Evolutionary conservation across 2,113 vertebrate species (phyloP), one percentile per base, ranked within the genome.

Genomic region (Mixornis gularis): DNA sequence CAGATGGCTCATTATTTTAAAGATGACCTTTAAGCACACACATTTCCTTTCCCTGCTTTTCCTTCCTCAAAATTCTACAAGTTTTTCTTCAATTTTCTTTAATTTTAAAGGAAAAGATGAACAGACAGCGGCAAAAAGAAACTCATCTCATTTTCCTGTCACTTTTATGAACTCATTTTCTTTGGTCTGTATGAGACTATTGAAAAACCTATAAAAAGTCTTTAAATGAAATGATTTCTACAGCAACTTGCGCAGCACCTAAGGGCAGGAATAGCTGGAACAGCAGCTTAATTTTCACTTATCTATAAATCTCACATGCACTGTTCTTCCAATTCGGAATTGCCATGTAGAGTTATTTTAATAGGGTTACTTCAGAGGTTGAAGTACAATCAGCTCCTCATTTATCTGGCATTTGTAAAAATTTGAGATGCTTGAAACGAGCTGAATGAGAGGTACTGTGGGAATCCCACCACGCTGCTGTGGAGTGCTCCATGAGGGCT

Each of bases 271-370:
- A 59, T 5, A 82, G 74, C 40, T 94, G 82, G 32, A 93, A 70
- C 34, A 73, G 79, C 49, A 71, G 56, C 69, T 94, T 77, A 86
- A 94, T 89, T 93, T 92, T 73, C 79, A 89, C 44, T 71, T 84
- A 81, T 86, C 83, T 92, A 10, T 68, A 89, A 86, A 93, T 93
- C 79, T 87, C 5, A 3, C 34, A 64, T 0, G 3, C 80, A 43
- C 76, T 94, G 82, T 70, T 85, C 92, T 79, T 64, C 58, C 77
- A 64, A 49, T 81, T 59, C 8, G 15, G 52, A 90, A 88, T 52
- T 43, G 62, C 53, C 55, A 36, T 0, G 13, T 20, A 12, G 48
- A 79, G 38, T 63, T 63, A 52, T 62, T 89, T 89, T 80, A 92
- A 93, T 11, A 49, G 66, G 36, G 46, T 87, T 82, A 58, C 56